Base-by-base conservation (phyloP, 2,888 invertebrate species). In the Clusia tigrina region DNA sequence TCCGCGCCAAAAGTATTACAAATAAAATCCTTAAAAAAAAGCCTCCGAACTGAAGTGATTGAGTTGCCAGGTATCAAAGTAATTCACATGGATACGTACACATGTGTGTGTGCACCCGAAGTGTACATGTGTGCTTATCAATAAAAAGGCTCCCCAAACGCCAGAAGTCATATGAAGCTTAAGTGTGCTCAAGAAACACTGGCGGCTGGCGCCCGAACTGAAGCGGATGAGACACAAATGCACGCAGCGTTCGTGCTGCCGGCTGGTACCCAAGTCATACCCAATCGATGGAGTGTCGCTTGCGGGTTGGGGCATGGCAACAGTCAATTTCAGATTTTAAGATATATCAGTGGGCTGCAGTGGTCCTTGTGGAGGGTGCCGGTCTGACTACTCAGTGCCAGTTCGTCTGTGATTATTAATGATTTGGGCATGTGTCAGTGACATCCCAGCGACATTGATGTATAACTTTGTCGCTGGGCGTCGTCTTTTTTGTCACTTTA, bases 121-220 rank as follows among this genome's bases (percentile, higher is more conserved):
- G n/a, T n/a, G n/a, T 66, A 55, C 65, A 69, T 67, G 32, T 12
- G 32, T 2, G 56, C n/a, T 15, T 22, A 2, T 52, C 20, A 9
- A 38, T 42, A 20, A 23, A 76, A 74, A 64, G 71, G n/a, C n/a
- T n/a, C 74, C 74, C 67, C 69, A 76, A 76, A 75, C 77, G 77
- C 76, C 74, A 75, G 76, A 74, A 74, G 75, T 72, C 77, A 71
- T 74, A 75, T 71, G 71, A 71, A 67, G 75, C 74, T 74, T 71
- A 72, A 75, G 74, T 76, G 67, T 68, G 77, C 77, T 77, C 75
- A 72, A 66, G 54, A 25, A 25, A 51, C 32, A 58, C 58, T 24
- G 48, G 32, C 26, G 58, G 17, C 17, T 12, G 10, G 26, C 32
- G n/a, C n/a, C n/a, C n/a, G n/a, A n/a, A n/a, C n/a, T n/a, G n/a